Base-by-base conservation (phyloP, 2,888 invertebrate species). In the Sussaba pulchella region DNA sequence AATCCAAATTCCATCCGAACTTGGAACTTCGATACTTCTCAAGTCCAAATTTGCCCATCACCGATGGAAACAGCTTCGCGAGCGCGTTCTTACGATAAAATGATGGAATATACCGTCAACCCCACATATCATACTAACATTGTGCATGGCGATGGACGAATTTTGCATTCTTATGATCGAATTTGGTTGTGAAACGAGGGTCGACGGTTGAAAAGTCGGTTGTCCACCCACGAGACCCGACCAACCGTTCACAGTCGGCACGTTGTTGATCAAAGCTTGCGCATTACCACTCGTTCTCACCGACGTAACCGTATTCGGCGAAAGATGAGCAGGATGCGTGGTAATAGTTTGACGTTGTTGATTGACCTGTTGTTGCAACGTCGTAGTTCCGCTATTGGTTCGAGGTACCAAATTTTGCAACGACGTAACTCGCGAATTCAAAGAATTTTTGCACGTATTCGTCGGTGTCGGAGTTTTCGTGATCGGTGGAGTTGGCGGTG, bases 401-500 rank as follows among this genome's bases (percentile, higher is more conserved):
- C 89, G 86, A 12, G 87, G 87, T 69, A 88, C 73, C 36, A 88
- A 83, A 12, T 76, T 88, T 75, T 87, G 89, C 36, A 88, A 73
- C 19, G 87, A 85, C 2, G 69, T 61, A 59, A 78, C 59, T 1
- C 87, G 85, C 26, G 88, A 83, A 80, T 90, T 91, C 14, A 92
- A 81, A 14, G 90, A 86, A 50, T 87, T 77, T 82, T 91, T 91
- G 14, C 87, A 89, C 6, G 87, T 92, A 73, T 89, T 90, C 81
- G 88, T 89, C 31, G 87, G 86, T n/a, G n/a, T n/a, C n/a, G n/a
- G n/a, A 85, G 90, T 73, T 63, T 93, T 91, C 1, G 93, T 0
- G 0, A 87, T 86, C 0, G 96, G 96, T 8, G 96, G 96, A 45
- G 95, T 95, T 0, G 95, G 94, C 0, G 96, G 96, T 85, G 96